A percentile compares a stretch with the other conserved stretches of the same genome.
These are phyloP conservation scores for Styela clava DNA, from an alignment of 23 tunicate species.

Conservation along the genomic window DNA sequence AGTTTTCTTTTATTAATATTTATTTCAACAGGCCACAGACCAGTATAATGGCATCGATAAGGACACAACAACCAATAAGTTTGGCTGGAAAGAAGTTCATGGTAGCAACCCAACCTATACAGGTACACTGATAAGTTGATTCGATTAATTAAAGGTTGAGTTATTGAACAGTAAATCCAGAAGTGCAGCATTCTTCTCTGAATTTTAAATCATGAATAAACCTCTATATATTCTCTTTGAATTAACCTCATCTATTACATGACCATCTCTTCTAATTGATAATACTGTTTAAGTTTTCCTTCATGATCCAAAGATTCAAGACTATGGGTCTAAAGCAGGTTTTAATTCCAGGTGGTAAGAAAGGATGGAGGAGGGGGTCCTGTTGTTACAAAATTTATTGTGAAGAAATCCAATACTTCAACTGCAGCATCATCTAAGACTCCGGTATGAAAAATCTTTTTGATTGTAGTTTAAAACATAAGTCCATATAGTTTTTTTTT, in stretches of 20 bases:
- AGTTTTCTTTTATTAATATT: too few species aligned
- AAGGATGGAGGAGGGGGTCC: constrained; percentile 31
- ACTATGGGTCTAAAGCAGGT: background rate
- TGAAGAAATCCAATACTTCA: constrained; percentile 17
- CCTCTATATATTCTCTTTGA: too few species aligned
- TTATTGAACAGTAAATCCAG: too few species aligned
- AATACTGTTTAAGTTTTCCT: background rate
- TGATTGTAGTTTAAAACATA: background rate
- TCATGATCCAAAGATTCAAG: background rate
- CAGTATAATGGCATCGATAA: constrained; percentile 24
- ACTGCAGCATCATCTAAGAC: constrained; percentile 19
- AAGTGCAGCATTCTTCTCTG: too few species aligned
- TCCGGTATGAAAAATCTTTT: constrained; percentile 5
- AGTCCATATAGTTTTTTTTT: too few species aligned
- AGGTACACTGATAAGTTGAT: too few species aligned
- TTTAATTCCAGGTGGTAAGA: constrained; percentile 15
- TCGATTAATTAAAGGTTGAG: too few species aligned
- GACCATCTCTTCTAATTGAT: too few species aligned
- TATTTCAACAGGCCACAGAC: constrained; percentile 37
- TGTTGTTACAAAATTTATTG: constrained; percentile 22
- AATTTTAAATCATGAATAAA: too few species aligned
- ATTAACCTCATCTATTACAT: background rate
- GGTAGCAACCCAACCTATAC: constrained; percentile 26
- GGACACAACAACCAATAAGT: constrained; percentile 14
- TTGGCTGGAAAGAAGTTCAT: constrained; percentile 26